Percentiles rank a stretch among this genome's conserved stretches.
phyloP scores from a whole-genome alignment of 2,797 vertebrate species.

The Lutjanus campechanus region DNA sequence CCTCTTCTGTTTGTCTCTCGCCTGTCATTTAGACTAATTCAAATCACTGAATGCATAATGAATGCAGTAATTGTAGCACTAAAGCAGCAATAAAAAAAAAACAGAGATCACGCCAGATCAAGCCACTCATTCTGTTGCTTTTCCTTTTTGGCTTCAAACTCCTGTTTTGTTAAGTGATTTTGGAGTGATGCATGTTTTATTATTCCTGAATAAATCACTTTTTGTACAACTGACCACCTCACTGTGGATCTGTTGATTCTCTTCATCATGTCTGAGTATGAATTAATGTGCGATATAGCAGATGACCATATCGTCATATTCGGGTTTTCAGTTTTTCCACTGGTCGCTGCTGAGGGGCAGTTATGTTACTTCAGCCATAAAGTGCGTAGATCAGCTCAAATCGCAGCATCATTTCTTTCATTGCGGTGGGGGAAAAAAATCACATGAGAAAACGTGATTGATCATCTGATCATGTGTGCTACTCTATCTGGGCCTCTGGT shows the following conservation, averaged over 20 bases:
- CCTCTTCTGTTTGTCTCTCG: conserved; percentile 64
- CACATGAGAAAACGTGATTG: too few relatives aligned
- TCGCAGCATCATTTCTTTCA: too few relatives aligned
- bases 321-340: too few relatives aligned
- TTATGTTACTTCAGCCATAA: too few relatives aligned
- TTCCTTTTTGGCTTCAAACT: conserved; percentile 30
- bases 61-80: conserved; percentile 55
- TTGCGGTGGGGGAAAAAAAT: too few relatives aligned
- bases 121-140: conserved; percentile 27
- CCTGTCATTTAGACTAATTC: conserved; percentile 62
- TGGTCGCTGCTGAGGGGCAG: too few relatives aligned
- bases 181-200: conserved; percentile 19
- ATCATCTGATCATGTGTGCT: too few relatives aligned
- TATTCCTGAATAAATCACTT: conserved; percentile 45
- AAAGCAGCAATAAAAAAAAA: conserved; percentile 32
- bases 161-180: conserved; percentile 42
- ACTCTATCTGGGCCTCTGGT: too few relatives aligned
- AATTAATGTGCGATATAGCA: too few relatives aligned
- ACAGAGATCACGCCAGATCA: conserved; percentile 28
- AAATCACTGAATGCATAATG: conserved; percentile 71
- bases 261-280: too few relatives aligned
- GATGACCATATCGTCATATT: too few relatives aligned
- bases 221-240: conserved; percentile 26
- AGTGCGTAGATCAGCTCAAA: too few relatives aligned
- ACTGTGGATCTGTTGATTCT: conserved; percentile 49